Evolutionary conservation across 2,113 vertebrate genomes (phyloP).

Genomic region (Trogon melanurus): DNA sequence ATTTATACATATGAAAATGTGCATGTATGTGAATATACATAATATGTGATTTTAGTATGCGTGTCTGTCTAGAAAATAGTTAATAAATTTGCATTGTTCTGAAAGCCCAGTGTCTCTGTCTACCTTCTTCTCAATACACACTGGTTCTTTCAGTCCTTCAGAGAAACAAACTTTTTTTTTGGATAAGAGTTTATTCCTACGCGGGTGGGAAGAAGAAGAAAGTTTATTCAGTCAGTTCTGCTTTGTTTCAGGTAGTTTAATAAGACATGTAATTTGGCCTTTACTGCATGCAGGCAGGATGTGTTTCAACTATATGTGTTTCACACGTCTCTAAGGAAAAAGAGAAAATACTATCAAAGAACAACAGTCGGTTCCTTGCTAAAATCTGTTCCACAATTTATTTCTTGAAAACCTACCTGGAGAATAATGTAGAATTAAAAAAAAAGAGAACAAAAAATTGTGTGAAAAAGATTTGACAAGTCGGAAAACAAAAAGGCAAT

Average conservation of each 20-base stretch:
- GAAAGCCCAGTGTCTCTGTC: background rate
- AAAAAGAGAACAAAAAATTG: background rate
- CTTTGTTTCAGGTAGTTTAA: background rate
- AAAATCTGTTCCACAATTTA: background rate
- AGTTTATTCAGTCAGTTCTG: background rate
- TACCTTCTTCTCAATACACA: background rate
- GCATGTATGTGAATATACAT: background rate
- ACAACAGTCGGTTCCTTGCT: background rate
- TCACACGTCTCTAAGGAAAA: rapidly evolving
- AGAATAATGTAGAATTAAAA: background rate
- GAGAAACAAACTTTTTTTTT: background rate
- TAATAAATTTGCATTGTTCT: background rate
- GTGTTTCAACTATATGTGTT: background rate
- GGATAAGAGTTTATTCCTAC: background rate
- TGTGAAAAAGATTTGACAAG: background rate
- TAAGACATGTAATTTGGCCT: background rate
- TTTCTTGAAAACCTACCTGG: background rate
- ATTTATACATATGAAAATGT: too few relatives aligned
- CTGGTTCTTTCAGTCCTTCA: background rate
- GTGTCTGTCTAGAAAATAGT: background rate
- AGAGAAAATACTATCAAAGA: background rate
- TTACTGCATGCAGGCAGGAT: background rate
- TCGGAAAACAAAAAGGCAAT: background rate
- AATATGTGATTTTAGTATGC: background rate
- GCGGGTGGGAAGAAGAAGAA: background rate